A percentile compares a stretch with the other conserved stretches of the same genome.
Conservation (phyloP, 2,888 invertebrate species). For the Marasmarcha lunaedactyla region DNA sequence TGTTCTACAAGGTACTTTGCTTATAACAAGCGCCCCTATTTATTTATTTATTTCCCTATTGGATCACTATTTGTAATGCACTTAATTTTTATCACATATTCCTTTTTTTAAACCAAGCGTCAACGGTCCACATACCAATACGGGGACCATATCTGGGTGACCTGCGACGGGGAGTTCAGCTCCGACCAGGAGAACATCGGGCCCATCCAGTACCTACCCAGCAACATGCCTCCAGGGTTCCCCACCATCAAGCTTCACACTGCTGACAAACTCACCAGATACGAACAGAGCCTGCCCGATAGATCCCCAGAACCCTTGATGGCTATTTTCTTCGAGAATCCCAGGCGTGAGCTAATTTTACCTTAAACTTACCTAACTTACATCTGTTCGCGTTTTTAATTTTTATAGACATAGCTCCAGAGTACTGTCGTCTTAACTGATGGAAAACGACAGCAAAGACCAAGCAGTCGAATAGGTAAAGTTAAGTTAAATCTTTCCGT, state of each 20-base stretch:
- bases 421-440: too few species aligned
- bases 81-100: too few species aligned
- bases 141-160: constrained; percentile 81
- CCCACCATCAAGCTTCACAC: constrained; percentile 44
- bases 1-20: too few species aligned
- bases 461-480: too few species aligned
- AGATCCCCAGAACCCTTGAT: constrained; percentile 41
- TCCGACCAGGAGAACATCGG: constrained; percentile 84
- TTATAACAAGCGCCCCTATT: too few species aligned
- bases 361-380: background rate
- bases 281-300: constrained; percentile 39
- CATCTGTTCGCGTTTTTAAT: too few species aligned
- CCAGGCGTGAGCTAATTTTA: constrained; percentile 34
- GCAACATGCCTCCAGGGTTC: constrained; percentile 70
- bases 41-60: too few species aligned
- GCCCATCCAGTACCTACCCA: constrained; percentile 76
- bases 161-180: constrained; percentile 83
- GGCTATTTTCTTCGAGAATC: constrained; percentile 51
- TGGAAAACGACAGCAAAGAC: too few species aligned
- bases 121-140: constrained; percentile 38
- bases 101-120: too few species aligned
- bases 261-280: constrained; percentile 45
- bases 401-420: too few species aligned
- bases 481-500: too few species aligned
- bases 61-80: too few species aligned